Evolutionary conservation across 2,888 invertebrate genomes (phyloP).

Genomic region (Sarcophaga caerulescens): DNA sequence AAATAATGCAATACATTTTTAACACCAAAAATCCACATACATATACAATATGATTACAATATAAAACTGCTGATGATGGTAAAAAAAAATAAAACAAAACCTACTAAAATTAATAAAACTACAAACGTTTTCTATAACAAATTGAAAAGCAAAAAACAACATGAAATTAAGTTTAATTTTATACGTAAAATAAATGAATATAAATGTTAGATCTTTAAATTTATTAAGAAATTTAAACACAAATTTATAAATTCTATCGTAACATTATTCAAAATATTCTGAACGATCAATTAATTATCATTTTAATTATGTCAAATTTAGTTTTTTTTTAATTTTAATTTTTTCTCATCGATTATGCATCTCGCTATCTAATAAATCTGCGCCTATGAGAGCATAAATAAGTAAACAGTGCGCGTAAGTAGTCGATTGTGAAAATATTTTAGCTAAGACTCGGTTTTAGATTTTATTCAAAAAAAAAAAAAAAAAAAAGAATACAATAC

Average conservation of each 20-base stretch:
- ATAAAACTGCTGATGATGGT: slow-evolving; percentile 27
- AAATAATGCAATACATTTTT: slow-evolving; percentile 26
- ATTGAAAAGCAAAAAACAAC: slow-evolving; percentile 5
- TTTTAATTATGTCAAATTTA: slow-evolving; percentile 26
- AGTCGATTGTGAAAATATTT: background rate
- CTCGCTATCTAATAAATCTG: slow-evolving; percentile 3
- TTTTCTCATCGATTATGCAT: background rate
- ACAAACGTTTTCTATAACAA: background rate
- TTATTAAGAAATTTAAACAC: background rate
- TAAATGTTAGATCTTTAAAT: background rate
- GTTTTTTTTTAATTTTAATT: background rate
- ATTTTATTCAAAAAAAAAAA: background rate
- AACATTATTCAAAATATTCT: slow-evolving; percentile 13
- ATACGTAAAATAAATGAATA: slow-evolving; percentile 52
- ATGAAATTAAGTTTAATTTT: slow-evolving; percentile 54
- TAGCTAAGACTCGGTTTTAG: background rate
- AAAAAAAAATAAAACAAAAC: slow-evolving; percentile 43
- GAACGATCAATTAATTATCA: slow-evolving; percentile 23
- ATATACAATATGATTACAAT: slow-evolving; percentile 19
- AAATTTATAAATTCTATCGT: background rate
- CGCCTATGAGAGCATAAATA: slow-evolving; percentile 9
- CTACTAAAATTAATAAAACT: slow-evolving; percentile 27
- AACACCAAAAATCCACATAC: slow-evolving; percentile 62
- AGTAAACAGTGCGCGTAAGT: background rate
- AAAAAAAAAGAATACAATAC: background rate